phyloP scores from a whole-genome alignment of 2,113 vertebrate genomes.

The Corythaixoides concolor region DNA sequence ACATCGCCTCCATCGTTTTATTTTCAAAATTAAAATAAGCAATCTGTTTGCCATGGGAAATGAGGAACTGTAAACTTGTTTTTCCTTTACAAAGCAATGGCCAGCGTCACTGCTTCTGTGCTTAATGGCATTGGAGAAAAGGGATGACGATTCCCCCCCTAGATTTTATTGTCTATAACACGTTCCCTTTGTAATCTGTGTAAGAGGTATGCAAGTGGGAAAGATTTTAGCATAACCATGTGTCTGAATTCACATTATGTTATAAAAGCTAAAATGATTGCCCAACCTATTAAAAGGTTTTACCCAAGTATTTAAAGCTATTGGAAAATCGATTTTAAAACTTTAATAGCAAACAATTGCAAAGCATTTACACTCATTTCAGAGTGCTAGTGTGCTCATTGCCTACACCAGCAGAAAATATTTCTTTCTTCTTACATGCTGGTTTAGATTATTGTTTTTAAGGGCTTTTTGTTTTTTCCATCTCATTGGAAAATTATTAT shows the following conservation, averaged over 20 bases:
- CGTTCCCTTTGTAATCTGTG: slow-evolving; percentile 61
- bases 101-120: slow-evolving; percentile 52
- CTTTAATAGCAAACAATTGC: slow-evolving; percentile 1
- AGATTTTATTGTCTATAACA: slow-evolving; percentile 75
- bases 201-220: slow-evolving; percentile 67
- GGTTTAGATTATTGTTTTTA: not conserved
- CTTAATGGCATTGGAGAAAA: slow-evolving; percentile 72
- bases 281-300: slow-evolving; percentile 62
- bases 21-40: slow-evolving; percentile 84
- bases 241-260: slow-evolving; percentile 62
- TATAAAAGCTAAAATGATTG: slow-evolving; percentile 69
- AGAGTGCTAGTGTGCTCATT: not conserved
- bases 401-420: not conserved
- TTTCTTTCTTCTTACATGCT: not conserved
- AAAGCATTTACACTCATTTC: slow-evolving; percentile 5
- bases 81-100: slow-evolving; percentile 70
- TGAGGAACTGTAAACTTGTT: slow-evolving; percentile 76
- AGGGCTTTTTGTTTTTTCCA: not conserved
- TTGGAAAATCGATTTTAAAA: slow-evolving; percentile 51
- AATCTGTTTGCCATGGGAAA: slow-evolving; percentile 83
- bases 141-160: slow-evolving; percentile 41
- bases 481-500: not conserved
- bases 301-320: slow-evolving; percentile 64
- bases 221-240: slow-evolving; percentile 61
- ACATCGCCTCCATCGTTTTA: slow-evolving; percentile 75